Percentiles rank a stretch among this genome's conserved stretches.
Evolutionary conservation across 2,888 invertebrate genomes (phyloP).

Genomic region (Caenorhabditis japonica): DNA sequence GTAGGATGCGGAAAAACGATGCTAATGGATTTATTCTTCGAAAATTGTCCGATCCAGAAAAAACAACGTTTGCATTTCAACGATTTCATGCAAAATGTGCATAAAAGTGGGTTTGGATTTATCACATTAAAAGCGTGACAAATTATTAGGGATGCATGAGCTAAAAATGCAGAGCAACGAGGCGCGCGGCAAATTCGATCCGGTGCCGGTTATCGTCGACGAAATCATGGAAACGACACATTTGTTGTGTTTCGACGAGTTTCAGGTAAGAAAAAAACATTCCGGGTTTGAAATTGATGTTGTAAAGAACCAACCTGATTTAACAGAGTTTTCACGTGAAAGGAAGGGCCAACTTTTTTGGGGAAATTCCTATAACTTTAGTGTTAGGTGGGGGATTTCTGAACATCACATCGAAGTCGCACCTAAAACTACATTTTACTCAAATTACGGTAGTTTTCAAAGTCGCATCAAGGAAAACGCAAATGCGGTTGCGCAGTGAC

Average conservation of each 20-base stretch:
- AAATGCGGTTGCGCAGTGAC: too few species aligned
- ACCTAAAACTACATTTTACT: too few species aligned
- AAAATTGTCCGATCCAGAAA: slow-evolving; percentile 82
- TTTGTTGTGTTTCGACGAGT: slow-evolving; percentile 75
- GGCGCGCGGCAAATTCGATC: slow-evolving; percentile 81
- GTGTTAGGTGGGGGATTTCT: too few species aligned
- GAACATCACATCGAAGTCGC: too few species aligned
- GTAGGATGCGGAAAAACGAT: slow-evolving; percentile 92
- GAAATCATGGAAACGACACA: slow-evolving; percentile 84
- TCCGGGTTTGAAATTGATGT: too few species aligned
- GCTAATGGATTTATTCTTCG: slow-evolving; percentile 97
- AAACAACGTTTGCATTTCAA: slow-evolving; percentile 91
- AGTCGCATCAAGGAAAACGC: too few species aligned
- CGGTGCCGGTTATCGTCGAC: slow-evolving; percentile 92
- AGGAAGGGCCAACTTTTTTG: too few species aligned
- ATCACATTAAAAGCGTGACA: not conserved
- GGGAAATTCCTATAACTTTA: too few species aligned
- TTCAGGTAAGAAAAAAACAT: slow-evolving; percentile 81
- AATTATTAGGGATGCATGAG: slow-evolving; percentile 86
- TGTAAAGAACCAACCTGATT: too few species aligned
- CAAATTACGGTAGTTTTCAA: too few species aligned
- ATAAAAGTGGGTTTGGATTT: slow-evolving; percentile 80
- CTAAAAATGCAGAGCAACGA: slow-evolving; percentile 82
- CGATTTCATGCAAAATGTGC: slow-evolving; percentile 96
- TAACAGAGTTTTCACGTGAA: too few species aligned